phyloP scores from a whole-genome alignment of 2,888 invertebrate species.

The Archaeoteleia sp. region DNA sequence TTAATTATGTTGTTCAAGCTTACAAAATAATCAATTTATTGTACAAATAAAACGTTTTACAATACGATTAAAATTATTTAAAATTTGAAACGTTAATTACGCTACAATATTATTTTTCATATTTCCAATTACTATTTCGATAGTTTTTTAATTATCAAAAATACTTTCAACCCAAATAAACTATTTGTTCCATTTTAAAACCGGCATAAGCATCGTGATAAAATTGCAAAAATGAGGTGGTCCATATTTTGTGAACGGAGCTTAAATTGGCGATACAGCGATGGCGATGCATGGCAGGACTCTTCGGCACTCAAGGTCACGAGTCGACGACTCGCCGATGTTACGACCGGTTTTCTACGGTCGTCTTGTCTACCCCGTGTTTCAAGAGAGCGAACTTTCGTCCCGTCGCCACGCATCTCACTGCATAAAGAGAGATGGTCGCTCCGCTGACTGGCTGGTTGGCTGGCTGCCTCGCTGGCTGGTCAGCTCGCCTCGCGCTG shows the following conservation, averaged over 20 bases:
- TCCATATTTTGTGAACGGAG: conserved; percentile 49
- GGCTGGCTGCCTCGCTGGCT: too few species aligned
- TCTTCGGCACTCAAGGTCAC: conserved; percentile 71
- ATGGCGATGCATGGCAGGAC: conserved; percentile 61
- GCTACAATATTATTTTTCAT: too few species aligned
- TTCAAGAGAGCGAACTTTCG: conserved; percentile 43
- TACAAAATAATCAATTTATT: too few species aligned
- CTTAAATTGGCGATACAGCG: conserved; percentile 57
- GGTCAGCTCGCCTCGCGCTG: conserved; percentile 32
- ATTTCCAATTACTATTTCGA: too few species aligned
- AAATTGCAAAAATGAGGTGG: conserved; percentile 18
- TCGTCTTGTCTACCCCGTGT: conserved; percentile 48
- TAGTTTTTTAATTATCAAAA: too few species aligned
- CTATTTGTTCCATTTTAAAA: background rate
- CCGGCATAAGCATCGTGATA: background rate
- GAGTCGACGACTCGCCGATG: conserved; percentile 69
- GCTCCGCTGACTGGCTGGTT: conserved; percentile 14
- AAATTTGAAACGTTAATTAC: too few species aligned
- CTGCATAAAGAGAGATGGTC: background rate
- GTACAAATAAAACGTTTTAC: too few species aligned
- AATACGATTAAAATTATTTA: too few species aligned
- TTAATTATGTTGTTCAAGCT: too few species aligned
- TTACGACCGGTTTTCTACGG: conserved; percentile 58
- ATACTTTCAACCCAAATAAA: too few species aligned
- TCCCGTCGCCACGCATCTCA: conserved; percentile 39